Percentiles rank a stretch among this genome's conserved stretches.
Conservation (phyloP, 2,888 invertebrate species). For the Temnothorax rugatulus region DNA sequence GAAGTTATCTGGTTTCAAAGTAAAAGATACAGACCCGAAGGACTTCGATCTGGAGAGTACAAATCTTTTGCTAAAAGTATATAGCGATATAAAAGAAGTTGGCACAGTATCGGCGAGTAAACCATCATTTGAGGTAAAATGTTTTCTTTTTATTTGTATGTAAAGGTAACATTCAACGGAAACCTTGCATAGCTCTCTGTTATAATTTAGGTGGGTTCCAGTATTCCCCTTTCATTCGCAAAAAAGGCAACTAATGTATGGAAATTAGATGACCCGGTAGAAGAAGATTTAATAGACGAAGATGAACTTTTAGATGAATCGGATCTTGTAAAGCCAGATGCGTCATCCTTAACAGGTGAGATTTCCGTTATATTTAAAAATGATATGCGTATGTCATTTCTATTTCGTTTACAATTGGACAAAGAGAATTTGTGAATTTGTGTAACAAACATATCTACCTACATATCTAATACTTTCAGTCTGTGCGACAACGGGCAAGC, state of each 20-base stretch:
- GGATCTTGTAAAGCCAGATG: conserved; percentile 95
- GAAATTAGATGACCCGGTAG: conserved; percentile 92
- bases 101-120: conserved; percentile 80
- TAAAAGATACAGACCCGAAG: conserved; percentile 74
- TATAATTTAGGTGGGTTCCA: conserved; percentile 88
- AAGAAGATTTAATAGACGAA: conserved; percentile 94
- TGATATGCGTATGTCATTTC: background rate
- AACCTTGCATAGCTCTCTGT: background rate
- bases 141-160: background rate
- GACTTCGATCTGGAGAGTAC: conserved; percentile 53
- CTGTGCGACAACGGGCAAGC: conserved; percentile 90
- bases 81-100: conserved; percentile 59
- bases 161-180: background rate
- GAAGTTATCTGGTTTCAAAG: conserved; percentile 90
- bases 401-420: background rate
- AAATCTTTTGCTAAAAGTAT: conserved; percentile 56
- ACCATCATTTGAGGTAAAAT: conserved; percentile 81
- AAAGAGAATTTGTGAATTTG: background rate
- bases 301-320: conserved; percentile 96
- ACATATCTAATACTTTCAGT: conserved; percentile 61
- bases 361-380: conserved; percentile 22
- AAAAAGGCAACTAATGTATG: conserved; percentile 88
- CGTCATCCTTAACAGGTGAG: conserved; percentile 93
- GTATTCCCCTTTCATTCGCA: conserved; percentile 86
- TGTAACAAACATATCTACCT: background rate